Evolutionary conservation across 2,888 invertebrate genomes (phyloP).

Genomic region (Cylloceria caligata): DNA sequence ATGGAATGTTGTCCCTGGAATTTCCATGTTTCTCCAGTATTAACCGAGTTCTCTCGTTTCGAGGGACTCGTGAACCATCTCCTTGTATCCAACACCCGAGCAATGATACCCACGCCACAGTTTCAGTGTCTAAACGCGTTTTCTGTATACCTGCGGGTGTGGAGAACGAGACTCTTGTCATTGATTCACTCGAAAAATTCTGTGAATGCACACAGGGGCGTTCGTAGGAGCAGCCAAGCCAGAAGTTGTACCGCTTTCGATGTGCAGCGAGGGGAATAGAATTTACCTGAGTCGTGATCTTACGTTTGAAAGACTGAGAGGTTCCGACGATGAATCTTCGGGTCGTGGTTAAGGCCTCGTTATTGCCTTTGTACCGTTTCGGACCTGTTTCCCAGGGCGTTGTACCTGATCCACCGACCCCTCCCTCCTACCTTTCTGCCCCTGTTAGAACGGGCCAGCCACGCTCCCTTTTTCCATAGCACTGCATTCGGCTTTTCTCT

Average conservation of each 20-base stretch:
- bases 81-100: not conserved
- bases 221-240: not conserved
- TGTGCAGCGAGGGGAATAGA: conserved; percentile 14
- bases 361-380: conserved; percentile 74
- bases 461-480: conserved; percentile 52
- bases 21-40: not conserved
- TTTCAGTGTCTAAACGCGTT: conserved; percentile 14
- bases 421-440: conserved; percentile 16
- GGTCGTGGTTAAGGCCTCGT: conserved; percentile 74
- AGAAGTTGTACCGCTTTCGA: conserved; percentile 31
- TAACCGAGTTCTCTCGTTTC: not conserved
- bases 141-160: conserved; percentile 7
- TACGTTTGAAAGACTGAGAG: conserved; percentile 35
- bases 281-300: conserved; percentile 51
- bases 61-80: not conserved
- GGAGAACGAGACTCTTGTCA: not conserved
- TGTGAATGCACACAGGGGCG: conserved; percentile 7
- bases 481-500: conserved; percentile 7
- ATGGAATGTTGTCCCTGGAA: not conserved
- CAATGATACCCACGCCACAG: not conserved
- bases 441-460: conserved; percentile 21
- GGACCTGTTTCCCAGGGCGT: conserved; percentile 68
- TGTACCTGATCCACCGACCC: conserved; percentile 57
- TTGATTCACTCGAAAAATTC: conserved; percentile 31
- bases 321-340: conserved; percentile 63